These are phyloP conservation scores for Antheraea mylitta DNA, from an alignment of 1,140 invertebrate species.

Conservation along the genomic window DNA sequence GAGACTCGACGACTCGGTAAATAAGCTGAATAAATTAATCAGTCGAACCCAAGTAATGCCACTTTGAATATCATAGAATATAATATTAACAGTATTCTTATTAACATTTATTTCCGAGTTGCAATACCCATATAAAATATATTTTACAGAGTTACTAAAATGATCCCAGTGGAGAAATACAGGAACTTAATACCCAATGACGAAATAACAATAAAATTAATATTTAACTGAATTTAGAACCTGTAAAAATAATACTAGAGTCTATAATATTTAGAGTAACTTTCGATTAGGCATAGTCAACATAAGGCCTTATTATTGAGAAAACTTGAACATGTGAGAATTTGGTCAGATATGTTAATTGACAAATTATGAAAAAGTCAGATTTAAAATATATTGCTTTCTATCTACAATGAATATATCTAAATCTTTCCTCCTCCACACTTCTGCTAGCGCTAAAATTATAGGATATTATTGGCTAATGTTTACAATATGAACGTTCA, in stretches of 20 bases:
- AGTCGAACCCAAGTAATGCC: slow-evolving; percentile 60
- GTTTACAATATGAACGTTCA: not conserved
- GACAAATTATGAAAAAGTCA: not conserved
- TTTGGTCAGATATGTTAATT: not conserved
- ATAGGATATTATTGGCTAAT: not conserved
- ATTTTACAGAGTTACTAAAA: too few relatives aligned
- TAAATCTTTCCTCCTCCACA: not conserved
- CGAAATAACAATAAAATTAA: too few relatives aligned
- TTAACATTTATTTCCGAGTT: too few relatives aligned
- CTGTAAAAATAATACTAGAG: too few relatives aligned
- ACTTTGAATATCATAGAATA: slow-evolving; percentile 51
- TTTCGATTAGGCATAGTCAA: too few relatives aligned
- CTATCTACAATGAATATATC: not conserved
- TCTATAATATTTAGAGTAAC: too few relatives aligned
- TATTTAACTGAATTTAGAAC: too few relatives aligned
- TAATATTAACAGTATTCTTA: slow-evolving; percentile 7
- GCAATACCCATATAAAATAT: too few relatives aligned
- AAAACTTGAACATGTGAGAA: not conserved
- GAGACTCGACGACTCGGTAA: slow-evolving; percentile 57
- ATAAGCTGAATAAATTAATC: slow-evolving; percentile 73
- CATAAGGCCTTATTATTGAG: not conserved
- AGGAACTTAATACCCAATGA: too few relatives aligned
- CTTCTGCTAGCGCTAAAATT: not conserved
- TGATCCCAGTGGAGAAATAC: too few relatives aligned
- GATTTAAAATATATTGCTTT: not conserved